Evolutionary conservation across 1,140 invertebrate species (phyloP), one percentile per base, ranked within the genome.

Genomic region (Papilio aristodemus): DNA sequence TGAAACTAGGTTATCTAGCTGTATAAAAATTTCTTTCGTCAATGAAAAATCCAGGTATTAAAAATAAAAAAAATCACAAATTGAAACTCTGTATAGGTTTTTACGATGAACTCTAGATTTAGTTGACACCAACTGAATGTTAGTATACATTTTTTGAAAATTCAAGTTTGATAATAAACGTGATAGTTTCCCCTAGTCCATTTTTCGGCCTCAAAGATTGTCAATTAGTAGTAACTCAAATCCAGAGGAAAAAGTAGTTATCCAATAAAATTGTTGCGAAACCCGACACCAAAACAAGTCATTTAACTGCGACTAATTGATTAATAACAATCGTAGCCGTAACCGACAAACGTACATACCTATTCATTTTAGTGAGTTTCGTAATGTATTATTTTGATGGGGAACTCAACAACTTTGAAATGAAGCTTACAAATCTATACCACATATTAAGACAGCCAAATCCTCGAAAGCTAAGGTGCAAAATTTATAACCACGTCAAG

Each of bases 301-400:
- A 50, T 17, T 66, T 50, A 50, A 66, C 63, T 66, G 25, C n/a
- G 27, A 43, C 43, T 66, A 66, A 66, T 66, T 66, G 63, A 46
- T 59, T 59, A 58, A 64, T 27, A 66, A 66, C 41, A 41, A 27
- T 66, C 63, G 63, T 36, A n/a, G 9, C 27, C 41, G 63, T 32
- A 50, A 32, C 63, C 25, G 13, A 22, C 36, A 39, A 60, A 9
- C 37, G 27, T 59, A 9, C 37, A 11, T 59, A 41, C 41, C 8
- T 46, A 46, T 13, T 64, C 38, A 37, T 22, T 60, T 60, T 38
- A 0, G 7, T 46, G 27, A 43, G 39, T 43, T 14, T 7, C 19
- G 1, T 11, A 4, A 9, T 7, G 7, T 50, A 50, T 5, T 3
- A 50, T 22, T 22, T 54, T 54, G 46, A 50, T 50, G 1, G 10